Evolutionary conservation across 2,888 invertebrate genomes (phyloP).

Genomic region (Heliconius ismenius): DNA sequence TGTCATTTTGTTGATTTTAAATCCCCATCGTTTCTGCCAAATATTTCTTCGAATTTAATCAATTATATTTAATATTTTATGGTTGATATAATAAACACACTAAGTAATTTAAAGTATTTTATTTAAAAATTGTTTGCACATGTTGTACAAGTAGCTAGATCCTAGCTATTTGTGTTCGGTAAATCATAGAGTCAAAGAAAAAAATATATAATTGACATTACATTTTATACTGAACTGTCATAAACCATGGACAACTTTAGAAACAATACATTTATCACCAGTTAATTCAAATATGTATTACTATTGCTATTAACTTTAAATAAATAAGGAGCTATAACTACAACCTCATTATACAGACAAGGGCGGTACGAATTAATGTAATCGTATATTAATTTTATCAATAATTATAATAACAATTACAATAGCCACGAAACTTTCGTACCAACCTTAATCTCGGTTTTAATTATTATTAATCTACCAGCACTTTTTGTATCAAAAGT

Average conservation of each 20-base stretch:
- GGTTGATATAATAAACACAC: conserved; percentile 45
- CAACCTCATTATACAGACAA: conserved; percentile 74
- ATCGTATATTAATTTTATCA: conserved; percentile 56
- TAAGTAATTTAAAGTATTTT: conserved; percentile 69
- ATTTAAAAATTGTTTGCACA: conserved; percentile 76
- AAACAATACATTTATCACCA: conserved; percentile 55
- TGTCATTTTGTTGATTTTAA: neutral
- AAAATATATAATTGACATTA: conserved; percentile 53
- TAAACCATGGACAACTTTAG: conserved; percentile 47
- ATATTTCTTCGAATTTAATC: neutral
- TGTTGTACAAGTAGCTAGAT: conserved; percentile 69
- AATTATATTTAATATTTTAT: neutral
- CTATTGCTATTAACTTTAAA: conserved; percentile 77
- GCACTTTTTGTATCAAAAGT: conserved; percentile 80
- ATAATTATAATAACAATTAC: conserved; percentile 58
- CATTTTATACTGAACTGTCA: conserved; percentile 44
- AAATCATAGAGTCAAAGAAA: conserved; percentile 66
- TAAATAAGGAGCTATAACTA: conserved; percentile 80
- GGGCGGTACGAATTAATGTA: conserved; percentile 78
- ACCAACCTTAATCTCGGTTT: conserved; percentile 70
- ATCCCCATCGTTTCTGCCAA: neutral
- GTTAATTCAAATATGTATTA: conserved; percentile 61
- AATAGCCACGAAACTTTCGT: conserved; percentile 73
- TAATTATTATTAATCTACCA: conserved; percentile 66
- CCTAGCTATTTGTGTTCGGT: conserved; percentile 61